Percentiles rank a stretch among this genome's conserved stretches.
phyloP scores from a whole-genome alignment of 1,140 invertebrate genomes.

The Holcopasites calliopsidis region DNA sequence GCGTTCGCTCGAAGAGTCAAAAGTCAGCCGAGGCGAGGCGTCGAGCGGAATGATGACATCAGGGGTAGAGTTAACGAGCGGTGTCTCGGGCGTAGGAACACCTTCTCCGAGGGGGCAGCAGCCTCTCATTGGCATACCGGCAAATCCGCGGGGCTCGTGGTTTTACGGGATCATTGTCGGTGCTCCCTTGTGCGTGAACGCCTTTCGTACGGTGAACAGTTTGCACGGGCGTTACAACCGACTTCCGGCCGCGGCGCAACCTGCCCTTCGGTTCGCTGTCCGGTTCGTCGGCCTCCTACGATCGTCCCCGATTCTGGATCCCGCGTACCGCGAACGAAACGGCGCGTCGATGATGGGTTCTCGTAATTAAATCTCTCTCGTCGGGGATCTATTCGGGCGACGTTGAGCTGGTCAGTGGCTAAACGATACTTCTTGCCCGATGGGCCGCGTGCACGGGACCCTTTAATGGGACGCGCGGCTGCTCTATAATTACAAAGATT shows the following conservation, averaged over 20 bases:
- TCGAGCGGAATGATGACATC: constrained; percentile 11
- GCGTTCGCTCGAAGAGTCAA: background rate
- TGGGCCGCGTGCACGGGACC: constrained; percentile 33
- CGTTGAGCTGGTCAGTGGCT: constrained; percentile 65
- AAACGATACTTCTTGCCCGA: background rate
- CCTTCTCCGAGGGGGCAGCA: background rate
- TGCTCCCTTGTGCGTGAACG: constrained; percentile 24
- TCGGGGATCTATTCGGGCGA: background rate
- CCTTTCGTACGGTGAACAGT: constrained; percentile 43
- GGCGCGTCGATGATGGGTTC: no score
- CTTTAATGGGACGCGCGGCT: constrained; percentile 77
- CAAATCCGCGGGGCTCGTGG: constrained; percentile 28
- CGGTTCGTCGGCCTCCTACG: background rate
- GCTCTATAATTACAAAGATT: constrained; percentile 80
- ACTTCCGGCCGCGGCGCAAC: constrained; percentile 54
- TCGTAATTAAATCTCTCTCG: constrained; percentile 28
- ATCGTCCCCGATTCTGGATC: no score
- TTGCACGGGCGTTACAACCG: constrained; percentile 56
- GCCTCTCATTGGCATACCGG: constrained; percentile 16
- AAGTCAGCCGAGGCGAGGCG: background rate
- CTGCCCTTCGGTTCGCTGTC: constrained; percentile 33
- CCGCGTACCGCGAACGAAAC: background rate
- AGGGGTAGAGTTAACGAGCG: constrained; percentile 11
- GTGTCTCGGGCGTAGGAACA: background rate
- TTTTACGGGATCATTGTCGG: constrained; percentile 36